phyloP scores from a whole-genome alignment of 1,140 invertebrate species.

The Micrasema minimum region DNA sequence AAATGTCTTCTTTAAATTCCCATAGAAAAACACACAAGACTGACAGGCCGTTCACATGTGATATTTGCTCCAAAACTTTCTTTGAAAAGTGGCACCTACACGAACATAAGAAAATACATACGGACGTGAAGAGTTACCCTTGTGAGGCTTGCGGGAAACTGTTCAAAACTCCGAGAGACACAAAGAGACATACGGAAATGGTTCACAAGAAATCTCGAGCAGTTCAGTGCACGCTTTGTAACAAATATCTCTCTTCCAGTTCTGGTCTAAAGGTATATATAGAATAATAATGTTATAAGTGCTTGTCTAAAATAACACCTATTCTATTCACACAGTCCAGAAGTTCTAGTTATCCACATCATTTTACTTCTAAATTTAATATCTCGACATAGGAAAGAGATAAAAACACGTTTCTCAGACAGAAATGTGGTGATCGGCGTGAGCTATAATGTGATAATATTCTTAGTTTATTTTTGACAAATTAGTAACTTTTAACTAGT shows the following conservation, averaged over 20 bases:
- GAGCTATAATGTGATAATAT: too few species aligned
- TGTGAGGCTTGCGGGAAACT: constrained; percentile 73
- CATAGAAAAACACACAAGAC: constrained; percentile 60
- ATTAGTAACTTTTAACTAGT: too few species aligned
- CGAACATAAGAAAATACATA: constrained; percentile 72
- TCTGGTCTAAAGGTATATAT: constrained; percentile 36
- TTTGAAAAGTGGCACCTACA: constrained; percentile 81
- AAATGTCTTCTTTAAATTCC: constrained; percentile 49
- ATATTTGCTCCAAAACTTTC: constrained; percentile 77
- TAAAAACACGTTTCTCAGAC: too few species aligned
- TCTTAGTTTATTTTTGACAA: too few species aligned
- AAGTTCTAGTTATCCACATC: too few species aligned
- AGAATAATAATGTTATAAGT: too few species aligned
- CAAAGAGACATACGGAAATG: constrained; percentile 30
- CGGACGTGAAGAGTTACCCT: constrained; percentile 70
- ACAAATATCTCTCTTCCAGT: constrained; percentile 25
- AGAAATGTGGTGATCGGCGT: too few species aligned
- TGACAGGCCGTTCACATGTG: constrained; percentile 70
- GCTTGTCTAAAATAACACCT: too few species aligned
- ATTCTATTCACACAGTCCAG: too few species aligned
- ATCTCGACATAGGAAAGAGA: too few species aligned
- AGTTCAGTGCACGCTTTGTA: constrained; percentile 23
- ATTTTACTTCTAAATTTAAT: too few species aligned
- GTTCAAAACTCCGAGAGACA: constrained; percentile 61
- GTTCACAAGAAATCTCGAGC: constrained; percentile 33